These are phyloP conservation scores for Elanoides forficatus DNA, from an alignment of 2,113 vertebrate genomes.

Conservation along the genomic window DNA sequence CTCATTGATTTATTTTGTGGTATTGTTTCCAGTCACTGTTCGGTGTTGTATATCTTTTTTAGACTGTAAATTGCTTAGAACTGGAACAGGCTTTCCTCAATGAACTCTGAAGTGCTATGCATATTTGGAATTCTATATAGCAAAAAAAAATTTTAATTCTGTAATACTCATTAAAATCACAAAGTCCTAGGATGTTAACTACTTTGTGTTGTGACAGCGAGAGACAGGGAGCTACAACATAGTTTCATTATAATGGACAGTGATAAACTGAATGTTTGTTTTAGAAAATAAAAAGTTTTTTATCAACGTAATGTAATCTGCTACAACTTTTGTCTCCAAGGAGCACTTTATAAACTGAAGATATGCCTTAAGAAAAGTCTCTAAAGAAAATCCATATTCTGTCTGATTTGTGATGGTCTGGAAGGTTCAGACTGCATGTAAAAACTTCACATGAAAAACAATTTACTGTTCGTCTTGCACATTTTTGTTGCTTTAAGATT, in stretches of 20 bases:
- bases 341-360: neutral
- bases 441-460: neutral
- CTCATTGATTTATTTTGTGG: neutral
- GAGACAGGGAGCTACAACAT: rapidly evolving
- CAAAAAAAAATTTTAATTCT: neutral
- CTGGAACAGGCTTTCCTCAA: neutral
- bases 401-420: neutral
- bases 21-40: neutral
- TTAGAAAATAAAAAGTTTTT: neutral
- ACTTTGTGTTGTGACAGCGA: neutral
- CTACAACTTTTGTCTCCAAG: neutral
- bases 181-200: neutral
- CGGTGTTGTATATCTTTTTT: neutral
- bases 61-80: neutral
- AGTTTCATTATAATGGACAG: neutral
- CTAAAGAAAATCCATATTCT: neutral
- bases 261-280: neutral
- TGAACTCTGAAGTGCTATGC: neutral
- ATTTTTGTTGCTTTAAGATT: neutral
- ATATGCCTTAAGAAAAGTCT: neutral
- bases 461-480: neutral
- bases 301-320: neutral
- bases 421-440: neutral
- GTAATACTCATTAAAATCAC: neutral
- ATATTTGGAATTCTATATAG: neutral